A percentile compares a stretch with the other conserved stretches of the same genome.
These are phyloP conservation scores for Sphaerophoria rueppellii DNA, from an alignment of 2,888 invertebrate species.

Conservation along the genomic window DNA sequence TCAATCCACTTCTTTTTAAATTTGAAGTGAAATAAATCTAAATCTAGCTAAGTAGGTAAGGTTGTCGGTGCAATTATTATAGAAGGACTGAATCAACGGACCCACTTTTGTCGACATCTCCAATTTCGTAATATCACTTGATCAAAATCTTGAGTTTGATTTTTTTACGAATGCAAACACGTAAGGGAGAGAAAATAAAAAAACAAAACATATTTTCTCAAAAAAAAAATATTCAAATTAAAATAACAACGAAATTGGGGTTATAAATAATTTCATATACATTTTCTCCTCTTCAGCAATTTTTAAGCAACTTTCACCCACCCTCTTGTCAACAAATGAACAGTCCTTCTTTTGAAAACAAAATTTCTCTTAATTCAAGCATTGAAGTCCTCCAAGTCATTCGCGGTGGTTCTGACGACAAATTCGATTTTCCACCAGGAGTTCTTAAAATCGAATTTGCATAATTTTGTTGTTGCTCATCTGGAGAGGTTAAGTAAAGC, in stretches of 20 bases:
- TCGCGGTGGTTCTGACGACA: slow-evolving; percentile 54
- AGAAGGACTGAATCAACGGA: too few relatives aligned
- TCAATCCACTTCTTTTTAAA: too few relatives aligned
- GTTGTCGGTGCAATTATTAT: too few relatives aligned
- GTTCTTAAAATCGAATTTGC: slow-evolving; percentile 72
- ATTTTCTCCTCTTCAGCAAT: background rate
- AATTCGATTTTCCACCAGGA: slow-evolving; percentile 73
- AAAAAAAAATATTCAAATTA: slow-evolving; percentile 25
- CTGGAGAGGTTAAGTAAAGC: slow-evolving; percentile 72
- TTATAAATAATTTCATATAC: slow-evolving; percentile 67
- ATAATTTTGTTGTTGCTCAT: slow-evolving; percentile 73
- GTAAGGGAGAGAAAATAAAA: too few relatives aligned
- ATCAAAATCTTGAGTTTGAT: too few relatives aligned
- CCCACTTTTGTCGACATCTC: too few relatives aligned
- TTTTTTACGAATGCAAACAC: too few relatives aligned
- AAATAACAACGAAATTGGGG: slow-evolving; percentile 43
- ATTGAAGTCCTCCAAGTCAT: slow-evolving; percentile 57
- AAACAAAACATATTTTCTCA: too few relatives aligned
- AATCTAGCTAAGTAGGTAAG: too few relatives aligned
- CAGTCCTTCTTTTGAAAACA: slow-evolving; percentile 43
- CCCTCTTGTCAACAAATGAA: slow-evolving; percentile 50
- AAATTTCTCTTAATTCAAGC: slow-evolving; percentile 62
- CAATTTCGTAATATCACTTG: too few relatives aligned
- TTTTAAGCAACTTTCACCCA: slow-evolving; percentile 48
- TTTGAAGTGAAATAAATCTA: too few relatives aligned